phyloP scores from a whole-genome alignment of 2,888 invertebrate genomes.

The Linnaemya vulpina region DNA sequence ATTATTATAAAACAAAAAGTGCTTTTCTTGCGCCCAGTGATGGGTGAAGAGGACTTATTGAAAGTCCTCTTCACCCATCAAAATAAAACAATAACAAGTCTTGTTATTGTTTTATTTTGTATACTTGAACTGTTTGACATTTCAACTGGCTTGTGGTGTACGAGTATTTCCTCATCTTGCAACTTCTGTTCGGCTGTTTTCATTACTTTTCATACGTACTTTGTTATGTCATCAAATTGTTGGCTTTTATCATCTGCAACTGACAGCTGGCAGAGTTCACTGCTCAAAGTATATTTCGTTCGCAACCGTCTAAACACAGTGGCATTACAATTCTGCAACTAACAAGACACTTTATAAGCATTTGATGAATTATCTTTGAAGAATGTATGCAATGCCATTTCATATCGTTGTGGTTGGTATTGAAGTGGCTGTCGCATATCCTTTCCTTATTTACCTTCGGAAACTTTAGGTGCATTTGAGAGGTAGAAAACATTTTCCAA shows the following conservation, averaged over 20 bases:
- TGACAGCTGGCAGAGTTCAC: slow-evolving; percentile 7
- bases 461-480: neutral
- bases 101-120: neutral
- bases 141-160: slow-evolving; percentile 2
- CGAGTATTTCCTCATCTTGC: neutral
- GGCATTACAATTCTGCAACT: neutral
- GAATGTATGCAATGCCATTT: slow-evolving; percentile 2
- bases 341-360: slow-evolving; percentile 16
- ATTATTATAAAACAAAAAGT: too few relatives aligned
- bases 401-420: neutral
- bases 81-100: too few relatives aligned
- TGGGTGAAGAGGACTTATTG: neutral
- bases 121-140: neutral
- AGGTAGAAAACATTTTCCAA: slow-evolving; percentile 1
- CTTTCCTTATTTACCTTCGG: neutral
- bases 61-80: neutral
- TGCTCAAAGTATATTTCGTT: slow-evolving; percentile 3
- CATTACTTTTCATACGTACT: neutral
- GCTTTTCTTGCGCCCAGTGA: too few relatives aligned
- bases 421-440: slow-evolving; percentile 4
- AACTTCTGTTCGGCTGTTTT: neutral
- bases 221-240: slow-evolving; percentile 3
- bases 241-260: neutral
- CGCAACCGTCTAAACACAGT: neutral
- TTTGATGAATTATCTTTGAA: slow-evolving; percentile 17